Conservation (phyloP, 2,113 vertebrate species). For the Datnioides undecimradiatus region DNA sequence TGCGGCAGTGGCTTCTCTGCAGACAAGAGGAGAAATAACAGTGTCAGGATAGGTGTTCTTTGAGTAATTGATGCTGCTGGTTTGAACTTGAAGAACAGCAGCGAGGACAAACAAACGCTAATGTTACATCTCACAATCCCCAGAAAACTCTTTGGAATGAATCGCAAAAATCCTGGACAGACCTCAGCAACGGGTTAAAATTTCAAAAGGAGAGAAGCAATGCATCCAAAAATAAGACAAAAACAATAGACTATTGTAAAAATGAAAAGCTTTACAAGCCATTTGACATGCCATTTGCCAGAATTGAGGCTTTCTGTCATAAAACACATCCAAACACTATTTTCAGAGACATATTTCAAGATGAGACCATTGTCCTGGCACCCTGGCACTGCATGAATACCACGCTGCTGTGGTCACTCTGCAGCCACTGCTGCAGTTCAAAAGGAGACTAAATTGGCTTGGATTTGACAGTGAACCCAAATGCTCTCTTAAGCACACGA, state of each 20-base stretch:
- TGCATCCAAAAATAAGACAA: background rate
- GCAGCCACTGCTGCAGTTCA: conserved; percentile 70
- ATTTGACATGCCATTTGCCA: conserved; percentile 36
- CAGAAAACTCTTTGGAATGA: conserved; percentile 3
- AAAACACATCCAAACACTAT: conserved; percentile 49
- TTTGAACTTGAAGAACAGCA: conserved; percentile 14
- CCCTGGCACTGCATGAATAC: conserved; percentile 60
- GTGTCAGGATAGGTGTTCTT: conserved; percentile 51
- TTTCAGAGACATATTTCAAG: conserved; percentile 49
- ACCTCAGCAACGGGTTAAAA: background rate
- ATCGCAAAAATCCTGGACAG: conserved; percentile 6
- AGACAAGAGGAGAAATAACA: conserved; percentile 69
- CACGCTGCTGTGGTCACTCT: conserved; percentile 53
- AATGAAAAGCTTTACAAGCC: conserved; percentile 19
- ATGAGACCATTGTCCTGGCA: conserved; percentile 57
- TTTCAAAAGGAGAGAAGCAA: conserved; percentile 9
- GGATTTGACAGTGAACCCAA: conserved; percentile 57
- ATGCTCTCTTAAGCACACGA: conserved; percentile 51
- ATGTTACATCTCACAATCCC: background rate
- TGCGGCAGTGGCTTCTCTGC: conserved; percentile 91
- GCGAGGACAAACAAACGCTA: conserved; percentile 7
- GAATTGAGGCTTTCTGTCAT: conserved; percentile 46
- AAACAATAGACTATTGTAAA: conserved; percentile 13
- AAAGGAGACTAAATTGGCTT: conserved; percentile 64
- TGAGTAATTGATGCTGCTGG: conserved; percentile 50